Base-by-base conservation (phyloP, 2,113 vertebrate species). In the Lethenteron reissneri region DNA sequence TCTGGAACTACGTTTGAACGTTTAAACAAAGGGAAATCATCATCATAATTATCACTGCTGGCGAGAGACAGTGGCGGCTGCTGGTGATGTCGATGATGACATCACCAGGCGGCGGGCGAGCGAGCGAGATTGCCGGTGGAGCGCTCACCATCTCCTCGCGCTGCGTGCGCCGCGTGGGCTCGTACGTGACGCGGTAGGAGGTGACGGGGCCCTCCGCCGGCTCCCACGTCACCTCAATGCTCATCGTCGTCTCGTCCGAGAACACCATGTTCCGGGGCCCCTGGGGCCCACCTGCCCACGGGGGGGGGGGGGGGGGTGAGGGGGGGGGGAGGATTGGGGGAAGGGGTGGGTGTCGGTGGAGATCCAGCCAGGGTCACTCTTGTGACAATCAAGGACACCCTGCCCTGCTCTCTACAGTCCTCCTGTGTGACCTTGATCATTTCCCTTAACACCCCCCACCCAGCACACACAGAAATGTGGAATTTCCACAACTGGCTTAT, bases 191-290 rank as follows among this genome's bases (percentile, higher is more conserved):
- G 79, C 84, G 83, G 82, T 87, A 92, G 75, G 84, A 82, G 72
- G 80, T 78, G 75, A 85, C 82, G 0, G 73, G 76, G 73, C 81
- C 72, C 77, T 94, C 88, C 0, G 84, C 80, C 74, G 85, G 78
- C 74, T 85, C 85, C 94, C 94, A 99, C 0, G 81, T 80, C 19
- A 85, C 87, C 72, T 84, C 81, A 71, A 99, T 80, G 75, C 91
- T 99, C 74, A 84, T 85, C 12, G 87, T 83, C 74, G 88, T 92
- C 81, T 95, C 90, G 10, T 86, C 84, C 25, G 82, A 83, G 79
- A 97, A 77, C 72, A 78, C 78, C 76, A 97, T 84, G 76, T 87
- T 86, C 77, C 81, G 64, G n/a, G 64, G 64, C 25, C 10, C 41
- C 41, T 41, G 41, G 41, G 41, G 41, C 10, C 64, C 64, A 17